Evolutionary conservation across 2,888 invertebrate species (phyloP).

Genomic region (Limulus polyphemus): DNA sequence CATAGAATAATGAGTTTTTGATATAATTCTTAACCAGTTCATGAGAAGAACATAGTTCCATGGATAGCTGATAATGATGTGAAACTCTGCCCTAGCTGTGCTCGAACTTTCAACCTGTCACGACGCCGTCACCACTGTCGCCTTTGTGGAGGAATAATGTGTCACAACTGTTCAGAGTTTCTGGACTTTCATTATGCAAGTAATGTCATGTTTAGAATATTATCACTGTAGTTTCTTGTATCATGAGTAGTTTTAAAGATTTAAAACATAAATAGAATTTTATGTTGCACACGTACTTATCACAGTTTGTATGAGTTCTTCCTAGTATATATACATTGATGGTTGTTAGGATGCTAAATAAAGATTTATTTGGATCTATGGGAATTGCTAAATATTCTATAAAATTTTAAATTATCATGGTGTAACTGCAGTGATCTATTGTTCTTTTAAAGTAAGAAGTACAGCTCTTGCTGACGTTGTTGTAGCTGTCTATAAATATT

Average conservation of each 20-base stretch:
- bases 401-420: no score
- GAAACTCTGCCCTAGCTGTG: slow-evolving; percentile 79
- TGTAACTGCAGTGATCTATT: no score
- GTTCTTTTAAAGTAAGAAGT: no score
- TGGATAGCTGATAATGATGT: slow-evolving; percentile 90
- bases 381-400: no score
- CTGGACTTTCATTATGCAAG: slow-evolving; percentile 59
- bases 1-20: slow-evolving; percentile 9
- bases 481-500: no score
- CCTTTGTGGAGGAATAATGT: slow-evolving; percentile 65
- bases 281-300: no score
- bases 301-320: no score
- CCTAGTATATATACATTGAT: no score
- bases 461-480: no score
- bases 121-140: slow-evolving; percentile 86
- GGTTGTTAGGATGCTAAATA: no score
- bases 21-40: slow-evolving; percentile 38
- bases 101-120: slow-evolving; percentile 70
- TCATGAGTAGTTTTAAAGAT: not conserved
- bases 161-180: slow-evolving; percentile 79
- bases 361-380: no score
- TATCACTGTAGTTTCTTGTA: not conserved
- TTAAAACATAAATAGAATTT: no score
- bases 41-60: slow-evolving; percentile 58
- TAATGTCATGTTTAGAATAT: slow-evolving; percentile 24